phyloP scores from a whole-genome alignment of 2,113 vertebrate genomes.

The Xenopus borealis region DNA sequence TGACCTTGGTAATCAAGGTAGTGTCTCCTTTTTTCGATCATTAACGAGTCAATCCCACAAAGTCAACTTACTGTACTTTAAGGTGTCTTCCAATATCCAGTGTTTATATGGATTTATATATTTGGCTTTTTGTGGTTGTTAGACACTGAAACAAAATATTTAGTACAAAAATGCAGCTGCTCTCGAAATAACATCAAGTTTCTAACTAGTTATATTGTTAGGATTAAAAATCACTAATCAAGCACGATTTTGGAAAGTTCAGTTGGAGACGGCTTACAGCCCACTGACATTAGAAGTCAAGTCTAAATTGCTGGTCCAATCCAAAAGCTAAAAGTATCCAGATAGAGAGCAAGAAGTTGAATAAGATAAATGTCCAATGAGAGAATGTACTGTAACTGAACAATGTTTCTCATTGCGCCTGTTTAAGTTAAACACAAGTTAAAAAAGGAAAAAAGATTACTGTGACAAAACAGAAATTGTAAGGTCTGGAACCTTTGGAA shows the following conservation, averaged over 20 bases:
- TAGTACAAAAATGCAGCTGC: slow-evolving; percentile 64
- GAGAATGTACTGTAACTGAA: slow-evolving; percentile 63
- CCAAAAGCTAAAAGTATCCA: slow-evolving; percentile 68
- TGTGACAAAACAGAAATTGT: slow-evolving; percentile 13
- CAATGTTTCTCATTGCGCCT: slow-evolving; percentile 71
- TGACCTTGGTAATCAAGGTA: slow-evolving; percentile 57
- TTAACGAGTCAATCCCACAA: slow-evolving; percentile 54
- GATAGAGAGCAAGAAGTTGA: slow-evolving; percentile 61
- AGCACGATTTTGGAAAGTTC: slow-evolving; percentile 60
- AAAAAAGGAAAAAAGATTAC: slow-evolving; percentile 56
- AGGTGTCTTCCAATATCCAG: slow-evolving; percentile 62
- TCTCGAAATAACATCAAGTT: slow-evolving; percentile 67
- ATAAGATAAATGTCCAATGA: slow-evolving; percentile 64
- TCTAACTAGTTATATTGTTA: slow-evolving; percentile 59
- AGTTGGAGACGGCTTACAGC: slow-evolving; percentile 60
- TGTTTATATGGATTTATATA: slow-evolving; percentile 60
- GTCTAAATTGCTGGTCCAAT: slow-evolving; percentile 71
- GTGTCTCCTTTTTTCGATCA: slow-evolving; percentile 38
- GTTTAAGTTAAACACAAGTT: slow-evolving; percentile 63
- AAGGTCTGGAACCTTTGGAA: slow-evolving; percentile 59
- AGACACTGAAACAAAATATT: slow-evolving; percentile 63
- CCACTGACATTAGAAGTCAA: slow-evolving; percentile 65
- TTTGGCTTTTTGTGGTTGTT: slow-evolving; percentile 64
- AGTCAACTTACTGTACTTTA: slow-evolving; percentile 64
- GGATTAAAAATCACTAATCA: slow-evolving; percentile 60